A percentile compares a stretch with the other conserved stretches of the same genome.
These are phyloP conservation scores for Steinernema feltiae DNA, from an alignment of 1,140 invertebrate genomes.

Conservation along the genomic window DNA sequence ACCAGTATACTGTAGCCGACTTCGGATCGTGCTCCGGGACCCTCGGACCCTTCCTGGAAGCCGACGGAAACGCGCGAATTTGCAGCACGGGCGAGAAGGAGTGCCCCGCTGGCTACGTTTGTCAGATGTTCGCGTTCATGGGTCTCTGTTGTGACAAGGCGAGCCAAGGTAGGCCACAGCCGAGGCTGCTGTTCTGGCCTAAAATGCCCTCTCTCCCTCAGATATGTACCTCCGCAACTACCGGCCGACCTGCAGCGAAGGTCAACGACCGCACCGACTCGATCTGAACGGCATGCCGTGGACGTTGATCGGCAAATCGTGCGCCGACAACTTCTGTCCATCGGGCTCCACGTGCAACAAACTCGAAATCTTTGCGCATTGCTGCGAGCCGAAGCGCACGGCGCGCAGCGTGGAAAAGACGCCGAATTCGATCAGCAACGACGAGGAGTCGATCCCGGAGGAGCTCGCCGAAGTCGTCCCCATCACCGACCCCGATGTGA, in stretches of 20 bases:
- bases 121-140: background rate
- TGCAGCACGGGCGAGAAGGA: background rate
- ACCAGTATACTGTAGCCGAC: background rate
- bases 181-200: background rate
- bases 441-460: background rate
- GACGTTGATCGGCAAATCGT: conserved; percentile 27
- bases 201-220: background rate
- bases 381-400: conserved; percentile 6
- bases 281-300: conserved; percentile 17
- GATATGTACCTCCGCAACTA: conserved; percentile 15
- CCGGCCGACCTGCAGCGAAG: conserved; percentile 15
- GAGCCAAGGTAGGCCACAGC: background rate
- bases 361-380: conserved; percentile 22
- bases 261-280: background rate
- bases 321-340: conserved; percentile 29
- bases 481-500: background rate
- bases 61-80: background rate
- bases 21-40: background rate
- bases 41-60: background rate
- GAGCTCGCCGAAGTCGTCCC: background rate
- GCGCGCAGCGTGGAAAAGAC: background rate
- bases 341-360: conserved; percentile 19
- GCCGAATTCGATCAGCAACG: background rate
- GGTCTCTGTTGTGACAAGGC: conserved; percentile 2
- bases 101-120: background rate